Base-by-base conservation (phyloP, 2,888 invertebrate genomes). In the Drosophila mimetica region DNA sequence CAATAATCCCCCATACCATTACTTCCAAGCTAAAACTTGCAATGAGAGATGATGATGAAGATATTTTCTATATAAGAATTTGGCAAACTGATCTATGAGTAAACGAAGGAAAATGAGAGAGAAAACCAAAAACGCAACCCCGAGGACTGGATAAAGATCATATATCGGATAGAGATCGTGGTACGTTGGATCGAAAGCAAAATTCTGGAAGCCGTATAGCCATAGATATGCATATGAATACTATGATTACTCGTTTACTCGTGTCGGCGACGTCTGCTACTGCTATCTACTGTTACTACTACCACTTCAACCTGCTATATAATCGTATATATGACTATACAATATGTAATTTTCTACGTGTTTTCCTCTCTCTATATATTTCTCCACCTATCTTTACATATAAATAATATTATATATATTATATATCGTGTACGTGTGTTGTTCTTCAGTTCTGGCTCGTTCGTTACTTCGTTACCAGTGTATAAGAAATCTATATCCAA, bases 381-480 rank as follows among this genome's bases (percentile, higher is more conserved):
- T 58, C 64, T 54, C 42, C 52, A 48, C 58, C 50, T 69, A 55
- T 54, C 50, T 58, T 50, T 54, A 58, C 36, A 55, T 51, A 55
- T 47, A 52, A 20, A 53, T 60, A 59, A 50, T 36, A 51, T 39
- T 60, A 64, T 34, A 53, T 42, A 37, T 20, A 37, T 14, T 44
- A 46, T 48, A 67, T 63, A 69, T 70, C 77, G 51, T 78, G 78
- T 76, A 76, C 75, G 77, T 82, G 77, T 82, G 81, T 82, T 82
- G 81, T 84, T 84, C 79, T 61, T 60, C 79, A 84, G 79, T 82
- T 82, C 71, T 82, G 77, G 85, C 82, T 82, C 82, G 82, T 82
- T 82, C 82, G 82, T 82, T 77, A 61, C 67, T 70, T 81, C 66
- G 66, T 79, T 81, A 60, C 55, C 34, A 60, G 28, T 64, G 42